Evolutionary conservation across 2,888 invertebrate species (phyloP), one percentile per base, ranked within the genome.

Genomic region (Epinotia bilunana): DNA sequence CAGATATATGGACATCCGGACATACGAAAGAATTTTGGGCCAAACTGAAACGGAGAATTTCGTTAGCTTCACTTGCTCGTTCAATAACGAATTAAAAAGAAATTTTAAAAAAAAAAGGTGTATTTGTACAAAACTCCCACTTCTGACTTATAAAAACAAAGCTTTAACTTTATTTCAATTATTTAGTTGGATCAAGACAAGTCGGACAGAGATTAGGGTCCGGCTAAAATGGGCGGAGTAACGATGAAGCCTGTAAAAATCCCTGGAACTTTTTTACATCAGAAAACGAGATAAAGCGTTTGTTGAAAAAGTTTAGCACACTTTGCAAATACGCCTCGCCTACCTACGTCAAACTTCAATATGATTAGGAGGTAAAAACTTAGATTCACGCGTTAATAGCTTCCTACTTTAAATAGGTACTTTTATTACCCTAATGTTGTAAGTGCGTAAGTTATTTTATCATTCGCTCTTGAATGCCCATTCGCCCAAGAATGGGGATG

Each of bases 251-350:
- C 53, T 62, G 33, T 55, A 73, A 62, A 73, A 61, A 49, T 49
- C 53, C 28, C 7, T 1, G 23, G 39, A 68, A 43, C 20, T 46
- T 73, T 68, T 73, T 62, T 55, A 62, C 67, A 43, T 61, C 58
- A 20, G 6, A 57, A 62, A 73, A 43, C n/a, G 61, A 46, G 61
- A 68, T 60, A 67, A 60, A 43, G 33, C 9, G 39, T 61, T 55
- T 64, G 67, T 61, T 67, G 61, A 57, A 73, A 71, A 71, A 73
- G 73, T 68, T 68, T 11, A 57, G 55, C 55, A 60, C 46, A 18
- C 62, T 68, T 68, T 61, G 28, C 55, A 68, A 68, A 57, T 68
- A 62, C 46, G 68, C n/a, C 62, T 61, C 23, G 43, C 68, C 39
- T 53, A 49, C 49, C 39, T 53, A 58, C 49, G 58, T 65, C 60